Conservation (phyloP, 1,140 invertebrate species). For the Eubasilissa regina region DNA sequence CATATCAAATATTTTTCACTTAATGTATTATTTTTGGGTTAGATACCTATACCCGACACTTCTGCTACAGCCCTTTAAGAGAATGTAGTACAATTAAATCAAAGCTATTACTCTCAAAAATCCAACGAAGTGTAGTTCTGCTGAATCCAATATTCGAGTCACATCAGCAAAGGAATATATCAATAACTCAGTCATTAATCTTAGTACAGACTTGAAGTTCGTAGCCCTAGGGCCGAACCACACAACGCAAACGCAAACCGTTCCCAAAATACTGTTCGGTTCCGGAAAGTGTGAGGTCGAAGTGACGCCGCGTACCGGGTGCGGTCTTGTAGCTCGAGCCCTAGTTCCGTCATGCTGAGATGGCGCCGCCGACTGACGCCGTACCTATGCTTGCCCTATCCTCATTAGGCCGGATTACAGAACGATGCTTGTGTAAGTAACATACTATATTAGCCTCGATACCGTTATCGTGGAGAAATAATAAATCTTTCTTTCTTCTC, state of each 20-base stretch:
- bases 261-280: too few relatives aligned
- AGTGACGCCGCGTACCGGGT: background rate
- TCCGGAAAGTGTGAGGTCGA: background rate
- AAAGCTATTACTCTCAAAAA: background rate
- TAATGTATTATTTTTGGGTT: too few relatives aligned
- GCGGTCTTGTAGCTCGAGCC: slow-evolving; percentile 20
- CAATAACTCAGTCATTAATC: slow-evolving; percentile 33
- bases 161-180: slow-evolving; percentile 27
- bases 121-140: background rate
- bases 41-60: too few relatives aligned
- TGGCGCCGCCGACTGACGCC: slow-evolving; percentile 25
- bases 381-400: slow-evolving; percentile 27
- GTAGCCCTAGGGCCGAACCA: slow-evolving; percentile 1
- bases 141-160: slow-evolving; percentile 30
- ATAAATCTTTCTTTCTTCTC: too few relatives aligned
- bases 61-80: too few relatives aligned
- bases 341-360: slow-evolving; percentile 21
- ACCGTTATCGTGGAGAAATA: too few relatives aligned
- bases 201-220: slow-evolving; percentile 17
- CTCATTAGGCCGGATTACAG: slow-evolving; percentile 10
- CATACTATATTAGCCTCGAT: background rate
- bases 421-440: background rate
- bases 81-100: too few relatives aligned
- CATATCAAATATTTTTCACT: too few relatives aligned
- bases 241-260: background rate